Evolutionary conservation across 2,113 vertebrate genomes (phyloP), one percentile per base, ranked within the genome.

Genomic region (Catharus minimus): DNA sequence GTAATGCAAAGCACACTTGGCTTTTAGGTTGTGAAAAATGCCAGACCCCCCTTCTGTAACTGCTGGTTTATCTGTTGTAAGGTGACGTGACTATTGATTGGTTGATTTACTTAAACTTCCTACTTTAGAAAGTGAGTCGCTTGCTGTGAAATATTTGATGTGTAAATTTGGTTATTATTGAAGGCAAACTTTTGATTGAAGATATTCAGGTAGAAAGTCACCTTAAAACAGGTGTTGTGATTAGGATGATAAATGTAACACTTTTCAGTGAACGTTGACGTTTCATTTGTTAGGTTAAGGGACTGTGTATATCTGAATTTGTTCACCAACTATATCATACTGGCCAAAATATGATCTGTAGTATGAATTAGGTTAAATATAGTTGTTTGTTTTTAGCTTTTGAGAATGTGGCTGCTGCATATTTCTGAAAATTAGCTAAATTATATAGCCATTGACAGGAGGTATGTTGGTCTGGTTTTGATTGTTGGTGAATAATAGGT

Each of bases 401-500:
- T 97, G 98, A 98, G 98, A 98, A 98, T 97, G 98, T 98, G 98
- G 98, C 98, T 98, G 98, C 97, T 98, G 98, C 97, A 98, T 97
- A 98, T 98, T 97, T 98, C 97, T 98, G 98, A 98, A 98, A 98
- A 98, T 97, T 95, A 98, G 98, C 98, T 98, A 98, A 98, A 98
- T 98, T 98, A 97, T 91, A 97, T 98, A 98, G 98, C 98, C 98
- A 96, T 98, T 98, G 98, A 98, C 96, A 98, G 98, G 98, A 98
- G 98, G 98, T 98, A 98, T 85, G 98, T 98, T 99, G 98, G 98
- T 99, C 98, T 98, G 98, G 98, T 98, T 97, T 97, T 98, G 98
- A 98, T 98, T 98, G 98, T 98, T 98, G 98, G 98, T 98, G 98
- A 98, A 98, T 98, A 98, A 98, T 97, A 99, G 98, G 98, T 98